A percentile compares a stretch with the other conserved stretches of the same genome.
These are phyloP conservation scores for Aleiodes leptofemur DNA, from an alignment of 2,888 invertebrate genomes.

Conservation along the genomic window DNA sequence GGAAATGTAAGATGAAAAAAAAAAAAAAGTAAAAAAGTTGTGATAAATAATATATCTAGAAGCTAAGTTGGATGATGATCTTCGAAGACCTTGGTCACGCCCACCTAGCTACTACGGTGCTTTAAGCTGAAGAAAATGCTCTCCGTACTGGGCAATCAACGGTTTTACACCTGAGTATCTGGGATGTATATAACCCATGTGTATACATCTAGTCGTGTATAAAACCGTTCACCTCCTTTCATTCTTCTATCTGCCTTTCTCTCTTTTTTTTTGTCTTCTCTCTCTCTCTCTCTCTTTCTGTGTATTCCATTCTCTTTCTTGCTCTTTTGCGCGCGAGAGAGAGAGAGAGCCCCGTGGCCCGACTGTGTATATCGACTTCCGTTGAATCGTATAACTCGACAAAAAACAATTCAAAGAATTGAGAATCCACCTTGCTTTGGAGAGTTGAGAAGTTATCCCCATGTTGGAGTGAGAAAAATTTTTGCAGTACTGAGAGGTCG, in stretches of 20 bases:
- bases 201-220: slow-evolving; percentile 38
- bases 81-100: slow-evolving; percentile 71
- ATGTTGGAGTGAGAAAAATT: slow-evolving; percentile 15
- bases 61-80: slow-evolving; percentile 55
- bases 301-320: too few relatives aligned
- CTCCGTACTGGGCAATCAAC: slow-evolving; percentile 69
- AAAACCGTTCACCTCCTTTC: slow-evolving; percentile 41
- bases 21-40: neutral
- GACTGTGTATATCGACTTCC: slow-evolving; percentile 22
- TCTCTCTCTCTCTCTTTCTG: too few relatives aligned
- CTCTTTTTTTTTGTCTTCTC: too few relatives aligned
- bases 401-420: slow-evolving; percentile 34
- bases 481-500: slow-evolving; percentile 13
- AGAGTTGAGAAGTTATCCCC: neutral
- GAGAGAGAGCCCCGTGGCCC: neutral
- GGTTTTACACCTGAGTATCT: slow-evolving; percentile 72
- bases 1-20: neutral
- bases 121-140: slow-evolving; percentile 66
- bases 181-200: slow-evolving; percentile 46
- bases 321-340: too few relatives aligned
- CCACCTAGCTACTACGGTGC: slow-evolving; percentile 69
- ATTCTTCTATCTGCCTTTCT: slow-evolving; percentile 39
- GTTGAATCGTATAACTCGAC: slow-evolving; percentile 35
- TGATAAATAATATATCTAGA: slow-evolving; percentile 20
- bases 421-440: slow-evolving; percentile 21